Conservation (phyloP, 1,140 invertebrate genomes). For the Eueides isabella region DNA sequence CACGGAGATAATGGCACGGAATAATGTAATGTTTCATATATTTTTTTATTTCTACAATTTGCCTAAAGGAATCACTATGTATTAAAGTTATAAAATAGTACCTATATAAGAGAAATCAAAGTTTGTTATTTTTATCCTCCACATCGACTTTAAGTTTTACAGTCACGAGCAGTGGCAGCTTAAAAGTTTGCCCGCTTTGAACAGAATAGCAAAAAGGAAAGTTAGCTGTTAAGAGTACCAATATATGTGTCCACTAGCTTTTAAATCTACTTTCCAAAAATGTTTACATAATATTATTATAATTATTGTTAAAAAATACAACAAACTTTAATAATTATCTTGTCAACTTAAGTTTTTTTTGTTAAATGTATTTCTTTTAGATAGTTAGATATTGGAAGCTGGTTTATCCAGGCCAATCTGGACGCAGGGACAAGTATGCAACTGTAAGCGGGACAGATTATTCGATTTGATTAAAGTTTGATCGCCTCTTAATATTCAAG, state of each 20-base stretch:
- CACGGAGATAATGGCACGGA: neutral
- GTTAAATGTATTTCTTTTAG: too few relatives aligned
- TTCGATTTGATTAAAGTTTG: too few relatives aligned
- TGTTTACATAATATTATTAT: too few relatives aligned
- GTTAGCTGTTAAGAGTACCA: constrained; percentile 4
- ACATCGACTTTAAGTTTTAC: constrained; percentile 7
- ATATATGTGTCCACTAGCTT: constrained; percentile 13
- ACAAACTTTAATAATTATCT: too few relatives aligned
- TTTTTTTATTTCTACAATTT: too few relatives aligned
- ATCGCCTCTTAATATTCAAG: too few relatives aligned
- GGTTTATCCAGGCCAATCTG: too few relatives aligned
- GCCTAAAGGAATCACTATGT: neutral
- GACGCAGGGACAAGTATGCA: too few relatives aligned
- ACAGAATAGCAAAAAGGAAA: constrained; percentile 9
- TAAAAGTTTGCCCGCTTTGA: constrained; percentile 18
- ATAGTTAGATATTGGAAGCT: too few relatives aligned
- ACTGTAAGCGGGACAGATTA: too few relatives aligned
- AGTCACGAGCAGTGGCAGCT: constrained; percentile 16
- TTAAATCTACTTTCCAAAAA: neutral
- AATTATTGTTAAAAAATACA: too few relatives aligned
- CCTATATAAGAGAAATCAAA: neutral
- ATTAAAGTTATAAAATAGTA: neutral
- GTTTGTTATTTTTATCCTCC: constrained; percentile 5
- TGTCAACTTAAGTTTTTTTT: too few relatives aligned
- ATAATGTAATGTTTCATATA: neutral